Base-by-base conservation (phyloP, 2,113 vertebrate genomes). In the Hemibagrus wyckioides region DNA sequence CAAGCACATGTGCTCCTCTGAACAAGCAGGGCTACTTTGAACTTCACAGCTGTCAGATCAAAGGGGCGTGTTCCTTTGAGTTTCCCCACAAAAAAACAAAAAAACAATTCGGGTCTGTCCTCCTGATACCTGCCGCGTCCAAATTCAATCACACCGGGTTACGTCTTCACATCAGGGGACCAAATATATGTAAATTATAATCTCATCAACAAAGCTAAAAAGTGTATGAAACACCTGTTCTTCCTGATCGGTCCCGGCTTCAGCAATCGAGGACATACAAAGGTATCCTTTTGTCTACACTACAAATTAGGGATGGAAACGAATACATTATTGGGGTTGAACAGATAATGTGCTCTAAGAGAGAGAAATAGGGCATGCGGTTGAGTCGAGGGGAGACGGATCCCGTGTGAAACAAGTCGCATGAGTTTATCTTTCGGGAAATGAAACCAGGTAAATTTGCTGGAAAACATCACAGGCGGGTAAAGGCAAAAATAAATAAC, bases 21-120 rank as follows among this genome's bases (percentile, higher is more conserved):
- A 88, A 81, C 56, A 30, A 76, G 67, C 48, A 81, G 67, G 48
- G 67, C 61, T 76, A 84, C 91, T 92, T 92, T 92, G 90, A 92
- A 90, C 90, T 87, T 89, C 87, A 83, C 91, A 92, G 91, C 89
- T 91, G 88, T 91, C 88, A 82, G 83, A 92, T 92, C 89, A 92
- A 92, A 92, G 85, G 50, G 80, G 80, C 56, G 82, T 44, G 67
- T 77, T 85, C 89, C 89, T 90, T 89, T 90, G 86, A 86, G 87
- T 84, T 88, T 75, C 87, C 79, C 65, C 77, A 79, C 9, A 33
- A 67, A 67, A 41, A 7, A 14, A 28, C 2, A 85, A 89, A 87
- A 85, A 89, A 80, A 85, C 76, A 79, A 84, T 87, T 76, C 59
- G 44, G 44, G 30, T 87, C 84, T 80, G 82, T 86, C 79, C 56